These are phyloP conservation scores for Siniperca undulata DNA, from an alignment of 2,797 vertebrate genomes.

Conservation along the genomic window DNA sequence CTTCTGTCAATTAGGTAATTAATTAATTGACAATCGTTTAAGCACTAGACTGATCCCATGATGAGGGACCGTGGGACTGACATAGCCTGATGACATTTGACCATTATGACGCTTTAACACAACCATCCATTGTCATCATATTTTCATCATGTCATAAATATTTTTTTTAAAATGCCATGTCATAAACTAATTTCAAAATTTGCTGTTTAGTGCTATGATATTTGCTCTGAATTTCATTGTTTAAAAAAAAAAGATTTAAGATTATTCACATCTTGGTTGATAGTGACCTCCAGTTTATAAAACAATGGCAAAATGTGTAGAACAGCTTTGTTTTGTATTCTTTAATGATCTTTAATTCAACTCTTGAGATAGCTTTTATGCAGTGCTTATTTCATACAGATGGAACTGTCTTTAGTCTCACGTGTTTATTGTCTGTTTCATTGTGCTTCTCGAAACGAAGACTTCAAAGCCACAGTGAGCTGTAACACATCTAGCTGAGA, in stretches of 20 bases:
- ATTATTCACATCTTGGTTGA: neutral
- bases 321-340: conserved; percentile 1
- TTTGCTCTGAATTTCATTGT: neutral
- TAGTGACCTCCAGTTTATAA: neutral
- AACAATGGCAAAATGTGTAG: neutral
- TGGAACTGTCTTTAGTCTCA: neutral
- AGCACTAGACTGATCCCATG: neutral
- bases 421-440: neutral
- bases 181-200: neutral
- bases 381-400: neutral
- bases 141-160: too few species aligned
- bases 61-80: neutral
- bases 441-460: neutral
- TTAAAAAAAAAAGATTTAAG: neutral
- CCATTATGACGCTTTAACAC: neutral
- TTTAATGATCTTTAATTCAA: neutral
- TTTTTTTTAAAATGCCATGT: too few species aligned
- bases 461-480: conserved; percentile 19
- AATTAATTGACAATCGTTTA: neutral
- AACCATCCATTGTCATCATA: neutral
- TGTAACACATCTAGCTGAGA: conserved; percentile 7
- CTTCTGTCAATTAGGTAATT: neutral
- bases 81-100: neutral
- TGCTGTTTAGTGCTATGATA: neutral
- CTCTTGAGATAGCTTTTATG: neutral